Evolutionary conservation across 53 echinoderm and acorn worm species (phyloP), one percentile per base, ranked within the genome.

Genomic region (Holothuria scabra): DNA sequence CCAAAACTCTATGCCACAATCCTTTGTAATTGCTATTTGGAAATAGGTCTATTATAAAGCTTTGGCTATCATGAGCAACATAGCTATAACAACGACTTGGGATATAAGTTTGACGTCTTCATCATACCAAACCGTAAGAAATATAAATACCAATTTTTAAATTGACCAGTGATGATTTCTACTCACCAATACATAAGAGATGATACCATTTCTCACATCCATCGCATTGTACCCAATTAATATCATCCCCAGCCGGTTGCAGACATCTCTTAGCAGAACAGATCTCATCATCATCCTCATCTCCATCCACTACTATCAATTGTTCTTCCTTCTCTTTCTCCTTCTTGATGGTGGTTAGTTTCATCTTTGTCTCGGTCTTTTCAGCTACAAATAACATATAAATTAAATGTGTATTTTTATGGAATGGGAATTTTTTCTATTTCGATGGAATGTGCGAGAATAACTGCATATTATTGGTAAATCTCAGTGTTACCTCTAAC

Each of bases 141-240:
- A 4, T 10, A 41, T 41, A 6, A 41, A 41, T 10, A 0, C 6
- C 2, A 8, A 41, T 41, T 41, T 41, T 41, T 6, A 41, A 0
- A 41, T 2, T 41, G 2, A 10, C 41, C 2, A 37, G 37, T 16
- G n/a, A 37, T 23, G 22, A 59, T 30, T 11, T 41, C 41, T 41
- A 87, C 93, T 93, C 64, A 93, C 99, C 99, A 56, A 99, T 99
- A 61, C 99, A 99, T 35, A 94, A 91, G 14, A 99, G 84, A 86
- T 99, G 99, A 30, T 94, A 99, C 99, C 99, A 99, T 82, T 95
- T 92, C 89, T 99, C 94, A 84, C 99, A 99, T 63, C 74, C 74
- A 76, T 99, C 99, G 84, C 99, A 99, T 79, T 99, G 99, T n/a
- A 99, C 94, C 99, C 99, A 99, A 84, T 95, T 99, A 93, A 99